Base-by-base conservation (phyloP, 2,888 invertebrate genomes). In the Epicampocera succincta region DNA sequence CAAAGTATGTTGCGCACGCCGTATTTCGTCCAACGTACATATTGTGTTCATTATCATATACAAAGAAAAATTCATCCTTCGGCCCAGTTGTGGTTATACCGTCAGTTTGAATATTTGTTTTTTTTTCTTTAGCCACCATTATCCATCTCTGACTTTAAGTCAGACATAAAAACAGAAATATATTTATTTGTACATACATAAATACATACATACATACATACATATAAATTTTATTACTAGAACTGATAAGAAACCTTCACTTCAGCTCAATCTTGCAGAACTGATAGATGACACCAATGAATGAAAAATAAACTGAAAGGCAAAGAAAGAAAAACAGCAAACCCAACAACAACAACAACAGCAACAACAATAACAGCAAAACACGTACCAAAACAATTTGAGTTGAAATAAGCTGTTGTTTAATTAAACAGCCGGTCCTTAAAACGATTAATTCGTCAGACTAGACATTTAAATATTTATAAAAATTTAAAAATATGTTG, bases 251-350 rank as follows among this genome's bases (percentile, higher is more conserved):
- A 81, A 74, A 75, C 80, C 76, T 79, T 81, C 79, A 81, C 77
- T 71, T 74, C 50, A 77, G 82, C 54, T 66, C 83, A 85, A 79
- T 83, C 82, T 78, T 68, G 83, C 82, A 83, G 76, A 83, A 85
- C 83, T 83, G 84, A 76, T 61, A 84, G 80, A 75, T 71, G 82
- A 84, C 65, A 83, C 82, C 73, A 58, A 66, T 80, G 65, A 80
- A 79, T 66, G 46, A 61, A 73, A 42, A 74, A 48, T 42, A 60
- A 50, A 25, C 17, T 25, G 12, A 58, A 72, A 72, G 29, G 25
- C 60, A 46, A 58, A 58, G n/a, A 33, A 5, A 33, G 3, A 25
- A 25, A 2, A 25, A 25, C 25, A 33, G 8, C 33, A 33, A 8
- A 4, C 1, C 3, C 33, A 6, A 33, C 33, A 56, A 66, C 66